A percentile compares a stretch with the other conserved stretches of the same genome.
Conservation (phyloP, 2,797 vertebrate species). For the Ficedula albicollis region DNA sequence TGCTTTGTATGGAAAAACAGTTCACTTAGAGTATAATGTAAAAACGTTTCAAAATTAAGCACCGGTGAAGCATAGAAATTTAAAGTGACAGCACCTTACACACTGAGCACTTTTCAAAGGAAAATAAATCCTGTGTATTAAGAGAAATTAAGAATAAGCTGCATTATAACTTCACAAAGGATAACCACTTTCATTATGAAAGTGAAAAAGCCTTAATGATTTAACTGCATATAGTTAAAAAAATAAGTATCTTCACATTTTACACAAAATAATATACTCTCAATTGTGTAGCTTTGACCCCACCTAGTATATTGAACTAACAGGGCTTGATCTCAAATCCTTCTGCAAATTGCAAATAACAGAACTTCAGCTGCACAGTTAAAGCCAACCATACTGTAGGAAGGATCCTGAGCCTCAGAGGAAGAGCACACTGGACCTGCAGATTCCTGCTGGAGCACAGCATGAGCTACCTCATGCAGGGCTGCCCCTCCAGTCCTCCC, state of each 20-base stretch:
- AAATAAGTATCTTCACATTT: not conserved
- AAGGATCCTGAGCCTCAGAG: not conserved
- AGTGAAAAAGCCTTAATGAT: not conserved
- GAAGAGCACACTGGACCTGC: not conserved
- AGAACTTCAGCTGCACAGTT: not conserved
- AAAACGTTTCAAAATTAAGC: slow-evolving; percentile 55
- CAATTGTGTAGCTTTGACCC: not conserved
- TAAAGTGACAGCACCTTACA: slow-evolving; percentile 44
- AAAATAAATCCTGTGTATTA: not conserved
- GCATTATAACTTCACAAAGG: not conserved
- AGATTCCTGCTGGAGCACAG: not conserved
- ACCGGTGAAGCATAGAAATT: slow-evolving; percentile 30
- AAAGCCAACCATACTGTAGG: not conserved
- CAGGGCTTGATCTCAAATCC: not conserved
- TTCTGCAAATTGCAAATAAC: not conserved
- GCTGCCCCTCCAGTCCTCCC: not conserved
- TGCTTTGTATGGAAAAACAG: slow-evolving; percentile 52
- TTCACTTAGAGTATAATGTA: slow-evolving; percentile 54
- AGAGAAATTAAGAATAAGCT: slow-evolving; percentile 8
- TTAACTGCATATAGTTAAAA: not conserved
- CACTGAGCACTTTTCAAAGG: not conserved
- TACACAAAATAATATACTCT: not conserved
- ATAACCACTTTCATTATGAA: not conserved
- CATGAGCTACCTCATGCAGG: accelerated
- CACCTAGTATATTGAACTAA: not conserved